These are phyloP conservation scores for Telenomus remus DNA, from an alignment of 1,140 invertebrate species.

Conservation along the genomic window DNA sequence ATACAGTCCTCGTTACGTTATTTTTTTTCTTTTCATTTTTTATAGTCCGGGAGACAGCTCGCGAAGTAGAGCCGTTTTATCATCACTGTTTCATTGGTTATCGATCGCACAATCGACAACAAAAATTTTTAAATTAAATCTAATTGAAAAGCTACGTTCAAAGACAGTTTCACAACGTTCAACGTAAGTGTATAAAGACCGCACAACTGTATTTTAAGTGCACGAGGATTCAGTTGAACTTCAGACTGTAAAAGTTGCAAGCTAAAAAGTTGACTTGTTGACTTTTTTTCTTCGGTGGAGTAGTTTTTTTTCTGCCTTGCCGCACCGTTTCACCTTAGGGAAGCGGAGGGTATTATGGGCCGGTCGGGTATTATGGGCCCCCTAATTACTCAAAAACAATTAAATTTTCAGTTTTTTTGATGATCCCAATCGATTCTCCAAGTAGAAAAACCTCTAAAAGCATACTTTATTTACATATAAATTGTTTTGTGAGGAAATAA, in stretches of 20 bases:
- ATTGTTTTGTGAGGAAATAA: no score
- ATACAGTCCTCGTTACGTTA: conserved; percentile 45
- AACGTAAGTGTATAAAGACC: conserved; percentile 8
- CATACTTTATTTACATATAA: no score
- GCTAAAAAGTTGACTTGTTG: conserved; percentile 5
- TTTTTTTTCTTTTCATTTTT: conserved; percentile 30
- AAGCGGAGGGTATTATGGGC: no score
- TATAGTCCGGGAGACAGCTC: not conserved
- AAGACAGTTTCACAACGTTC: conserved; percentile 1
- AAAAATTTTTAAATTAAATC: conserved; percentile 16
- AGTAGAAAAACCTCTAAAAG: no score
- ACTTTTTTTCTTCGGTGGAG: no score
- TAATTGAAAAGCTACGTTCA: not conserved
- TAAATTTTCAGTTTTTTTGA: no score
- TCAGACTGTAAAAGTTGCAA: not conserved
- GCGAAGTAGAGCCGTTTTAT: not conserved
- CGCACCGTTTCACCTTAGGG: no score
- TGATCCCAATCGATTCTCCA: no score
- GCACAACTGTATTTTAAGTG: conserved; percentile 13
- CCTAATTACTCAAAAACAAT: no score
- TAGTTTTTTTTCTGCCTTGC: no score
- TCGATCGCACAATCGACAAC: not conserved
- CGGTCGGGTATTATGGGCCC: no score
- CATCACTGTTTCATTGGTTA: not conserved
- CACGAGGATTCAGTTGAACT: conserved; percentile 7